phyloP scores from a whole-genome alignment of 2,797 vertebrate genomes.

The Pipistrellus nathusii region DNA sequence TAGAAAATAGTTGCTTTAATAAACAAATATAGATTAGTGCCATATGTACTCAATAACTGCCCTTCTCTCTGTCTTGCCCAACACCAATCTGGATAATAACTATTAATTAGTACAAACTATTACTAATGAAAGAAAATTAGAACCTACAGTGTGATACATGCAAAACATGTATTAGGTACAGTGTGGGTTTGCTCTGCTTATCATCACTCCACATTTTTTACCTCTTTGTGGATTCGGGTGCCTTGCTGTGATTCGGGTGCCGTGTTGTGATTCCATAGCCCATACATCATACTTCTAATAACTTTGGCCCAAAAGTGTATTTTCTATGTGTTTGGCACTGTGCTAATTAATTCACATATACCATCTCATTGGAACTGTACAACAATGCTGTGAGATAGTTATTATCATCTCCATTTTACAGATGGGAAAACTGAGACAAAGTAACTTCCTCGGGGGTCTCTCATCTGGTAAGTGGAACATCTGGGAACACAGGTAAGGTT shows the following conservation, averaged over 20 bases:
- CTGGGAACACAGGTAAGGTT: not conserved
- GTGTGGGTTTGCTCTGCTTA: not conserved
- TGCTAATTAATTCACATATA: not conserved
- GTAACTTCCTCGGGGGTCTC: not conserved
- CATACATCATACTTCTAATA: not conserved
- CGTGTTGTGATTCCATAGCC: not conserved
- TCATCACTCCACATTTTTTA: not conserved
- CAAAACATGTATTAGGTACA: not conserved
- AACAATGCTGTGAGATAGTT: not conserved
- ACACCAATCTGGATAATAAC: not conserved
- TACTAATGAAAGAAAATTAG: not conserved
- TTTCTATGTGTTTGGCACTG: not conserved
- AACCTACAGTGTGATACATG: not conserved
- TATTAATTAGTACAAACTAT: not conserved
- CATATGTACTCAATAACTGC: not conserved
- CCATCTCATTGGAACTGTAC: not conserved
- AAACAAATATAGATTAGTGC: not conserved
- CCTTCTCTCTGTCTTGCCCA: not conserved
- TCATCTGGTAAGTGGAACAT: not conserved
- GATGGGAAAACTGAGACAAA: not conserved
- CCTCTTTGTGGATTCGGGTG: not conserved
- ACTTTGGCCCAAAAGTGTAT: not conserved
- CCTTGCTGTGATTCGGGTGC: not conserved
- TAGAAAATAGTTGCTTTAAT: not conserved
- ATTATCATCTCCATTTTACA: not conserved